These are phyloP conservation scores for Drosophila sp. DNA, from an alignment of 1,140 invertebrate genomes.

Conservation along the genomic window DNA sequence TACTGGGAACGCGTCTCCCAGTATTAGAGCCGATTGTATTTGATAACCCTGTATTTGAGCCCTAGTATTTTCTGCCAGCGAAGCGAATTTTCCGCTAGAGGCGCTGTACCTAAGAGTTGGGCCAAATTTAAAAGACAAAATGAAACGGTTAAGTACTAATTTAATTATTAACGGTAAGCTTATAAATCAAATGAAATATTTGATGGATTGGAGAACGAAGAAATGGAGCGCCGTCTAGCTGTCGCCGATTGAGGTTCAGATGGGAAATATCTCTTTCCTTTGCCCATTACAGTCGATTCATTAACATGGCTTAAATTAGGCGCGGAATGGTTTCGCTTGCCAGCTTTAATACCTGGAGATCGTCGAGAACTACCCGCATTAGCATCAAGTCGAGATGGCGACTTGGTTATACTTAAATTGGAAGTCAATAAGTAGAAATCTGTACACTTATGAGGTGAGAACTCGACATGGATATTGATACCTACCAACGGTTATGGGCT, in stretches of 20 bases:
- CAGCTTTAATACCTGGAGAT: background rate
- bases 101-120: no score
- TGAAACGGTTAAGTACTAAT: no score
- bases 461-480: background rate
- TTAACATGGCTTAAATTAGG: background rate
- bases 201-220: constrained; percentile 18
- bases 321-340: background rate
- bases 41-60: no score
- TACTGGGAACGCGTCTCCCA: no score
- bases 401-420: no score
- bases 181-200: constrained; percentile 39
- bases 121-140: no score
- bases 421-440: background rate
- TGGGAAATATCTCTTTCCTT: background rate
- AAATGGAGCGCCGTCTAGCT: constrained; percentile 1
- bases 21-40: no score
- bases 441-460: no score
- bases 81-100: no score
- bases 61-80: no score
- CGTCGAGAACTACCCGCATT: background rate
- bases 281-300: no score
- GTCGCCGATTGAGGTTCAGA: background rate
- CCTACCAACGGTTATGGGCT: constrained; percentile 6
- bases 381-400: background rate
- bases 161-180: background rate